Evolutionary conservation across 1,140 invertebrate genomes (phyloP).

Genomic region (Armadillidium nasatum): DNA sequence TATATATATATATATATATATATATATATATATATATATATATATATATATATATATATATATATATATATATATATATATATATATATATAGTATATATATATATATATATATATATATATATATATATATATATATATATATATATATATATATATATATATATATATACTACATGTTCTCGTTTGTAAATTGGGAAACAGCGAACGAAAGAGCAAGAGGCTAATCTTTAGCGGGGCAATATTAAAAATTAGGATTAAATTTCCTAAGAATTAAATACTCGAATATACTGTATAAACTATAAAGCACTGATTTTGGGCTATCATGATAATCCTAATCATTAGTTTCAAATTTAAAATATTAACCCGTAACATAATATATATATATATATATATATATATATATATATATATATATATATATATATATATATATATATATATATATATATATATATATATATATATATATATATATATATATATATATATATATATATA

Average conservation of each 20-base stretch:
- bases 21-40: slow-evolving; percentile 14
- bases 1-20: slow-evolving; percentile 7
- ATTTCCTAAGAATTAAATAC: no score
- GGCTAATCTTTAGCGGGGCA: no score
- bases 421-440: neutral
- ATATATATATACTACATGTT: slow-evolving; percentile 2
- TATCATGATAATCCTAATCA: no score
- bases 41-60: slow-evolving; percentile 16
- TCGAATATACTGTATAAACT: no score
- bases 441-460: neutral
- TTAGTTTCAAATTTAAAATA: no score
- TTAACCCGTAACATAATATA: no score
- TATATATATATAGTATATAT: neutral
- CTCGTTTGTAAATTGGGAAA: no score
- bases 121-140: slow-evolving; percentile 22
- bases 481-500: neutral
- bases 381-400: neutral
- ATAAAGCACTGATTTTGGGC: no score
- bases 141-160: neutral
- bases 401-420: neutral
- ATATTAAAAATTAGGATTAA: no score
- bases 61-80: slow-evolving; percentile 13
- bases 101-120: slow-evolving; percentile 20
- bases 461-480: neutral
- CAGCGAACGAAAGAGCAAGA: no score